Conservation (phyloP, 1,140 invertebrate species). For the Lethocerus indicus region DNA sequence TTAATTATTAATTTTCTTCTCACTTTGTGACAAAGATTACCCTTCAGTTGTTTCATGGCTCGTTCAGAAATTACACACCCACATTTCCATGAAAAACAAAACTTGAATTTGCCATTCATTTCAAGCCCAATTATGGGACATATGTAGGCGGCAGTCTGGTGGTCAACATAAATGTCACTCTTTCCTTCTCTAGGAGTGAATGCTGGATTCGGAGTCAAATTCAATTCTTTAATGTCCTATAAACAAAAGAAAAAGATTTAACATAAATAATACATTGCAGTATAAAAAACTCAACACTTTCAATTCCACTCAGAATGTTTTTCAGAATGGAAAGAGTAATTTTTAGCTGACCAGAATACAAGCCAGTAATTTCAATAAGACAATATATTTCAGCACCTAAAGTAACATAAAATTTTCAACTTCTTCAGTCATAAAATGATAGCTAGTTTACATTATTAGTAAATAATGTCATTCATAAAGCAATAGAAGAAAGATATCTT, state of each 20-base stretch:
- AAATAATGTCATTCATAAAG: too few relatives aligned
- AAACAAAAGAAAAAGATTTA: conserved; percentile 16
- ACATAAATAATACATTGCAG: neutral
- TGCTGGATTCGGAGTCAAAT: conserved; percentile 72
- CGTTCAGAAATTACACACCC: conserved; percentile 95
- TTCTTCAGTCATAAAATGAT: too few relatives aligned
- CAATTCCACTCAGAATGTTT: too few relatives aligned
- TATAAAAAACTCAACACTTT: too few relatives aligned
- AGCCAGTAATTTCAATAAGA: too few relatives aligned
- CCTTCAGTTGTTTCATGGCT: conserved; percentile 80
- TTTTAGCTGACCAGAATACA: too few relatives aligned
- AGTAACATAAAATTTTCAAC: too few relatives aligned
- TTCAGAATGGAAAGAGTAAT: too few relatives aligned
- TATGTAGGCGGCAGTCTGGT: conserved; percentile 67
- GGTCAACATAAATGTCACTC: conserved; percentile 67
- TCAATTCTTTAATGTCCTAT: conserved; percentile 74
- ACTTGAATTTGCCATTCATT: conserved; percentile 93
- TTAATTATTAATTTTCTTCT: conserved; percentile 14
- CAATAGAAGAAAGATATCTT: too few relatives aligned
- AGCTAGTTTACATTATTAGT: too few relatives aligned
- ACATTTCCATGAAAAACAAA: conserved; percentile 82
- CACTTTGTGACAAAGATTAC: conserved; percentile 50
- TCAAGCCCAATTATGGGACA: conserved; percentile 90
- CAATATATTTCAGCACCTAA: too few relatives aligned
- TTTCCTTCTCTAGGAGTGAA: conserved; percentile 54